These are phyloP conservation scores for Diploscapter pachys DNA, from an alignment of 1,140 invertebrate genomes.

Conservation along the genomic window DNA sequence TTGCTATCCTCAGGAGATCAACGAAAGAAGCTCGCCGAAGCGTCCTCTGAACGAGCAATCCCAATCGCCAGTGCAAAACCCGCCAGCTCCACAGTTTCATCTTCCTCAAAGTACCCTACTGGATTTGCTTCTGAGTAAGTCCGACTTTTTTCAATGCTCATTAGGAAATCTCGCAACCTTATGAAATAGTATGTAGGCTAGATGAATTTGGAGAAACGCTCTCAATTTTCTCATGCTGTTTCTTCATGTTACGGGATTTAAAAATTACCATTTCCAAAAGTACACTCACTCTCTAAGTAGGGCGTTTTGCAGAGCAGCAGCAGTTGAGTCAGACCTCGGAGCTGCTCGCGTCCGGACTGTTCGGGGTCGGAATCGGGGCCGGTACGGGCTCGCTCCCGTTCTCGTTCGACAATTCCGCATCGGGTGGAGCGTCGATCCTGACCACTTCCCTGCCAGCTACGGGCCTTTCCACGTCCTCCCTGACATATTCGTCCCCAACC, in stretches of 20 bases:
- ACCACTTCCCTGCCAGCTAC: background rate
- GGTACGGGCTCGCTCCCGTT: background rate
- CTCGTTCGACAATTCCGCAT: slow-evolving; percentile 1
- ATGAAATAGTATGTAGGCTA: background rate
- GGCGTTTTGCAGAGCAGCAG: slow-evolving; percentile 6
- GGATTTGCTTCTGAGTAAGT: slow-evolving; percentile 14
- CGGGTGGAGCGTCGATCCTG: background rate
- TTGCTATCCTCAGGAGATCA: background rate
- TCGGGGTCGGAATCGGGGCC: background rate
- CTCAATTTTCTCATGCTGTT: slow-evolving; percentile 2
- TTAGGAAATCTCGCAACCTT: background rate
- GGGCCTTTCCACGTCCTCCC: no score
- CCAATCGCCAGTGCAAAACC: slow-evolving; percentile 6
- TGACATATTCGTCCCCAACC: no score
- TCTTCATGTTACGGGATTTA: background rate
- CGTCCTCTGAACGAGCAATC: slow-evolving; percentile 1
- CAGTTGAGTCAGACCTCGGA: background rate
- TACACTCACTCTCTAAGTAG: no score
- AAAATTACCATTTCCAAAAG: background rate
- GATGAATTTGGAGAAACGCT: background rate
- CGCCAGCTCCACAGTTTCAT: background rate
- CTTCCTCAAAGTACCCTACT: slow-evolving; percentile 6
- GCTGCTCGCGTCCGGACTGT: slow-evolving; percentile 4
- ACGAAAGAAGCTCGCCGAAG: slow-evolving; percentile 4
- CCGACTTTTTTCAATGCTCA: background rate